Evolutionary conservation across 2,113 vertebrate genomes (phyloP), one percentile per base, ranked within the genome.

Genomic region (Carassius carassius): DNA sequence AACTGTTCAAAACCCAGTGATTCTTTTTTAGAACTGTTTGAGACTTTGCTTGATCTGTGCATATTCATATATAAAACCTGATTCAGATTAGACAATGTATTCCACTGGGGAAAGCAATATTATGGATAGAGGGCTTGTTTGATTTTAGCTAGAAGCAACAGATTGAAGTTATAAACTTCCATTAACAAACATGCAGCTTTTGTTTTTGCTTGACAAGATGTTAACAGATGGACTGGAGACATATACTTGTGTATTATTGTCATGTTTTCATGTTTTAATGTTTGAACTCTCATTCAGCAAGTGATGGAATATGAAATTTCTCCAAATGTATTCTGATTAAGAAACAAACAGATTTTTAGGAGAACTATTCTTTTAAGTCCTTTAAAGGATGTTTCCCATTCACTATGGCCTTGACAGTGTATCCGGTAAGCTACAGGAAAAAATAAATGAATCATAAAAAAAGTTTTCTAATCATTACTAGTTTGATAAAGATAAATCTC

Each of bases 401-500:
- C 13, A 19, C 51, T 29, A 17, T 67, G 29, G 54, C 54, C 54
- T 56, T 21, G 54, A 56, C 51, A n/a, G 6, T 37, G 8, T 32
- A 19, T 70, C 32, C 4, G 69, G 21, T 12, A 19, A 13, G 35
- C 67, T 12, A 35, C 44, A 74, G n/a, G 2, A 9, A 1, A 4
- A 51, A 76, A 29, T 10, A 51, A 32, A 19, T 56, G n/a, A 13
- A 37, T 19, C 21, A 5, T 16, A 10, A 58, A n/a, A 21, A 58
- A 78, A 37, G 54, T 9, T n/a, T 41, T 58, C 76, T 41, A 78
- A 47, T 49, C 14, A 37, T 63, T 25, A 51, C 23, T 21, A 17
- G 44, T 32, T 67, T 67, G 63, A 81, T 69, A 54, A 69, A 49
- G 44, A 81, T 21, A 21, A n/a, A 70, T 70, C 23, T 81, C 79